Conservation (phyloP, 2,113 vertebrate species). For the Callopanchax toddi region DNA sequence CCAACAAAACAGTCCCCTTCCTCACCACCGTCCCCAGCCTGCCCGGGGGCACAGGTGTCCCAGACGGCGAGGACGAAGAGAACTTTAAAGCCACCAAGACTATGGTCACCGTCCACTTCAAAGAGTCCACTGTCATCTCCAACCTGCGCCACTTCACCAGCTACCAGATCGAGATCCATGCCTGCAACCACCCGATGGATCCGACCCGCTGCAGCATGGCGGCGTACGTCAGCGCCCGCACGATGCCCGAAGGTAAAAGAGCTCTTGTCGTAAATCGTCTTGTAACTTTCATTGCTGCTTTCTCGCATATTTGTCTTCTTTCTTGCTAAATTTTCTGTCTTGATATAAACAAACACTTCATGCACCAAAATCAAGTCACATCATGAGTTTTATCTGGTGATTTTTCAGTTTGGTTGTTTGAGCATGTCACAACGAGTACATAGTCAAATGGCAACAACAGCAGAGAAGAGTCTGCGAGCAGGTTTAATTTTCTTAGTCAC, state of each 20-base stretch:
- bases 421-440: no score
- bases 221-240: slow-evolving; percentile 92
- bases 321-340: no score
- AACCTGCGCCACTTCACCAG: slow-evolving; percentile 92
- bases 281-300: no score
- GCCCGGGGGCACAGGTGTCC: slow-evolving; percentile 50
- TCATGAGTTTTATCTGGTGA: no score
- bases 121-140: slow-evolving; percentile 91
- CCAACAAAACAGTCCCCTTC: slow-evolving; percentile 76
- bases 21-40: slow-evolving; percentile 63
- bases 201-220: slow-evolving; percentile 88
- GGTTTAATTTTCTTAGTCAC: no score
- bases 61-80: slow-evolving; percentile 53
- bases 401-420: no score
- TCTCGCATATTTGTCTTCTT: neutral
- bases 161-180: slow-evolving; percentile 95
- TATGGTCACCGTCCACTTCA: slow-evolving; percentile 82
- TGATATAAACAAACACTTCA: no score
- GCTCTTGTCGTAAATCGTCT: no score
- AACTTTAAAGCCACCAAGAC: slow-evolving; percentile 78
- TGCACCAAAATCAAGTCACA: no score
- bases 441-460: no score
- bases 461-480: no score
- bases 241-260: slow-evolving; percentile 91
- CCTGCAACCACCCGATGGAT: slow-evolving; percentile 88